phyloP scores from a whole-genome alignment of 2,888 invertebrate species.

The Coleophora deauratella region DNA sequence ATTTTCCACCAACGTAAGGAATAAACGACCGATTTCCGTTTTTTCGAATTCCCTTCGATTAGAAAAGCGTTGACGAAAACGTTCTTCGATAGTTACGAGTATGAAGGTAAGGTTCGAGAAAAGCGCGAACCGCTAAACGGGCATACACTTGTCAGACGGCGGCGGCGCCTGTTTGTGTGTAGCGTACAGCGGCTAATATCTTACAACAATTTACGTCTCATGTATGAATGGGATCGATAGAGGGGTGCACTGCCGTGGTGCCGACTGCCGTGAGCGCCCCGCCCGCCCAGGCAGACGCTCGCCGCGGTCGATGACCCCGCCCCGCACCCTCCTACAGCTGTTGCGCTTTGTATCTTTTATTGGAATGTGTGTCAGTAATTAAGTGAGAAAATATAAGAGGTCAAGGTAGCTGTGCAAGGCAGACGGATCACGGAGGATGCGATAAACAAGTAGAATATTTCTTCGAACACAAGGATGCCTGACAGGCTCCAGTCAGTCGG shows the following conservation, averaged over 20 bases:
- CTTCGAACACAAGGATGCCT: too few species aligned
- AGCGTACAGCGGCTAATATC: conserved; percentile 1
- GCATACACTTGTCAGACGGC: too few species aligned
- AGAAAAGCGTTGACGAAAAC: too few species aligned
- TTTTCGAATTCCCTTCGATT: too few species aligned
- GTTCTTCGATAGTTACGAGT: too few species aligned
- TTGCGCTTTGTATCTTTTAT: conserved; percentile 3
- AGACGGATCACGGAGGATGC: not conserved
- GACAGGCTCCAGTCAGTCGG: too few species aligned
- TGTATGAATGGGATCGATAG: conserved; percentile 53
- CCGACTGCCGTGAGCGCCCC: not conserved
- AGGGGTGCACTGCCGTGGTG: conserved; percentile 17
- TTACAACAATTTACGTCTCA: conserved; percentile 14
- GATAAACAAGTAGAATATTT: too few species aligned
- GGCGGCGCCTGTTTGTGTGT: too few species aligned
- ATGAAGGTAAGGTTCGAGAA: too few species aligned
- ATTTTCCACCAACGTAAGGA: too few species aligned
- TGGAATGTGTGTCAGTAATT: conserved; percentile 12
- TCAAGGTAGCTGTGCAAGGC: not conserved
- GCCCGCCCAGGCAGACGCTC: conserved; percentile 3
- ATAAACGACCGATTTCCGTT: too few species aligned
- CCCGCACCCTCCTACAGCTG: conserved; percentile 11
- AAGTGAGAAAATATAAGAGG: conserved; percentile 4
- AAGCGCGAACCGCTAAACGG: too few species aligned
- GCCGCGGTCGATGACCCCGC: not conserved